These are phyloP conservation scores for Tenebrosternarchus preto DNA, from an alignment of 2,113 vertebrate genomes.

Conservation along the genomic window DNA sequence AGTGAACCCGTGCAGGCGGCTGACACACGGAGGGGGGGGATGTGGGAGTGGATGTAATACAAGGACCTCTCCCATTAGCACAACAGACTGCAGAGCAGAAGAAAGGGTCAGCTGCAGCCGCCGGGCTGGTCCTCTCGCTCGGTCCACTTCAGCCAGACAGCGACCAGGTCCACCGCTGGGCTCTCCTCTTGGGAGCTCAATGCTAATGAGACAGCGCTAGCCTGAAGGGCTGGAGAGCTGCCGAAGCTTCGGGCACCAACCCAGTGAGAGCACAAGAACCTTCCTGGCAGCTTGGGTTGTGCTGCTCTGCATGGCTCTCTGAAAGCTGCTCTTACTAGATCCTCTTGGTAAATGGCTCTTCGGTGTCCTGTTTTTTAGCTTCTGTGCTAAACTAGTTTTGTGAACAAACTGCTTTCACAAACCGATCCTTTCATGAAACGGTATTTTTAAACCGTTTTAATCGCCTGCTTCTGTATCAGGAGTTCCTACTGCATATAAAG, in stretches of 20 bases:
- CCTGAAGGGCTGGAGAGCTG: constrained; percentile 24
- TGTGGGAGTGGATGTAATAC: constrained; percentile 54
- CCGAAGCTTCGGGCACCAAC: constrained; percentile 1
- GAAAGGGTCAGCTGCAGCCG: constrained; percentile 54
- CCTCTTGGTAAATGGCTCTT: neutral
- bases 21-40: no score
- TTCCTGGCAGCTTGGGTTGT: constrained; percentile 1
- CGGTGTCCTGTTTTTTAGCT: neutral
- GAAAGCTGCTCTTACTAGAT: constrained; percentile 9
- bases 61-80: constrained; percentile 59
- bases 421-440: neutral
- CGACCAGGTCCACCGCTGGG: constrained; percentile 43
- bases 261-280: constrained; percentile 9
- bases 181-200: constrained; percentile 32
- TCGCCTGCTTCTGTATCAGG: neutral
- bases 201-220: constrained; percentile 43
- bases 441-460: neutral
- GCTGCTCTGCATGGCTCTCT: neutral
- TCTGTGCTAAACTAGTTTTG: neutral
- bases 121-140: constrained; percentile 37
- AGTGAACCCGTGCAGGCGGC: constrained; percentile 38
- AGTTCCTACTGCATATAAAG: neutral
- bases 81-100: constrained; percentile 58
- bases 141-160: constrained; percentile 41
- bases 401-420: neutral